Percentiles rank a stretch among this genome's conserved stretches.
Evolutionary conservation across 2,797 vertebrate species (phyloP).

Genomic region (Anniella stebbinsi): DNA sequence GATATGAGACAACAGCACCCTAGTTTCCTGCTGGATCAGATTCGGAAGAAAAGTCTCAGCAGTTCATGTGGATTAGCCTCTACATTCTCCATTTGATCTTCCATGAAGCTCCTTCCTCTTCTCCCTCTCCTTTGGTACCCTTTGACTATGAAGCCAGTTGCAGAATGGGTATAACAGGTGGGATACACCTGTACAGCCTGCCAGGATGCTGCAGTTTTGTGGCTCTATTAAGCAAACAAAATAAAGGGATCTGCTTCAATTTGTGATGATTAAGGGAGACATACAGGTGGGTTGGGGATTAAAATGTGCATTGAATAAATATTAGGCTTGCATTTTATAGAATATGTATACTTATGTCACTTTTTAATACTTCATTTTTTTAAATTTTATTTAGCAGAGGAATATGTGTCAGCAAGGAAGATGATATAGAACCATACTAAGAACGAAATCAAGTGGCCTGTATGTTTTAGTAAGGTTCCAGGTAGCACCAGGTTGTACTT

Average conservation of each 20-base stretch:
- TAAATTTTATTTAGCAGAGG: slow-evolving; percentile 49
- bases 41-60: background rate
- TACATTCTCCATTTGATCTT: background rate
- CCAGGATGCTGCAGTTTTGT: background rate
- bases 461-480: slow-evolving; percentile 40
- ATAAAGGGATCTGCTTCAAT: background rate
- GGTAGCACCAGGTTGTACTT: slow-evolving; percentile 37
- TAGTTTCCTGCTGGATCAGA: background rate
- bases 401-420: slow-evolving; percentile 32
- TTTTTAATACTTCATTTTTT: slow-evolving; percentile 28
- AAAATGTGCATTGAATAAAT: background rate
- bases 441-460: slow-evolving; percentile 33
- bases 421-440: slow-evolving; percentile 43
- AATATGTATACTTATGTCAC: background rate
- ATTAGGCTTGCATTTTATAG: slow-evolving; percentile 4
- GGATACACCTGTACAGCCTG: background rate
- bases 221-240: background rate
- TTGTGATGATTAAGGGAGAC: background rate
- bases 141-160: background rate
- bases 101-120: background rate
- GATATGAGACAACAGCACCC: background rate
- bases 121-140: background rate
- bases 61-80: background rate
- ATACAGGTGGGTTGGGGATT: background rate
- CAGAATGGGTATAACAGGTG: background rate